Base-by-base conservation (phyloP, 2,888 invertebrate genomes). In the Fabriciana adippe region DNA sequence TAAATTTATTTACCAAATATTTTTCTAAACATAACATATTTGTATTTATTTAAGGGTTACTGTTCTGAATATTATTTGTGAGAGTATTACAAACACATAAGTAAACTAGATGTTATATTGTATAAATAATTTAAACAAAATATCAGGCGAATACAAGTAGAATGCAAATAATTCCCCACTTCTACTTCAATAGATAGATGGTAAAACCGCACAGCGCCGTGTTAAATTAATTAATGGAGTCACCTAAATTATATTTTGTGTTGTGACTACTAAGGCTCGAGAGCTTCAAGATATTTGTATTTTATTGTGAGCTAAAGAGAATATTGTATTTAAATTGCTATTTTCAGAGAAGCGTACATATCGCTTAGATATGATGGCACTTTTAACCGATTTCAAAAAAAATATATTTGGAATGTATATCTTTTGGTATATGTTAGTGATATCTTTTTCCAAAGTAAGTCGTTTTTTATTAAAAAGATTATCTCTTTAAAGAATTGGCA, bases 211-310 rank as follows among this genome's bases (percentile, higher is more conserved):
- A 69, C 63, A 66, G 60, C 48, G 41, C 45, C 66, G 66, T 59
- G 54, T 68, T 66, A 59, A 68, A 66, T 68, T 70, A 70, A 68
- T 66, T 70, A 70, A 70, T 66, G 53, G 66, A 68, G 70, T 35
- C 66, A 57, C 55, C 63, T 66, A 63, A 70, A 70, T 70, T 70
- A 70, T 68, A 70, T 68, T 70, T 68, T 66, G 68, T 35, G 41
- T 53, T 57, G 59, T 18, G 66, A 62, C 66, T 61, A 47, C 55
- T 59, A 61, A 47, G 53, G 14, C 26, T 45, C 21, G 26, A 48
- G 41, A 50, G 41, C 41, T 35, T 35, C 51, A n/a, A 55, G 60
- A 18, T 35, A 21, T 55, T 55, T 41, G 54, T n/a, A 15, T 50
- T 61, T 26, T 61, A 61, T 54, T 59, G 35, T 18, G 18, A 13